Evolutionary conservation across 2,888 invertebrate genomes (phyloP).

Genomic region (Agrypnus murinus): DNA sequence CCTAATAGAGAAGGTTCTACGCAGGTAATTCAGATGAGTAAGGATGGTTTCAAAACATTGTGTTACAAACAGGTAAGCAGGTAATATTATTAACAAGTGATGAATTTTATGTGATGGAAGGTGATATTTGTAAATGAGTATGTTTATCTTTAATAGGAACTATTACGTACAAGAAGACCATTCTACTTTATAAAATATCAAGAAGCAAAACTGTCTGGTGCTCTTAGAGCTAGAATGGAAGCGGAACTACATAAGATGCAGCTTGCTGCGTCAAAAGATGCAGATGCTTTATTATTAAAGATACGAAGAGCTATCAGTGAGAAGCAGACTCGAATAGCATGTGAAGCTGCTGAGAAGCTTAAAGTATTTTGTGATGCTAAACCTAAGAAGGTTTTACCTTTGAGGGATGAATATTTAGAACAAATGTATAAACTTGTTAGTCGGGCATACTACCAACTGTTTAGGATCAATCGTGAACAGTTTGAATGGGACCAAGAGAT

Average conservation of each 20-base stretch:
- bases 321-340: conserved; percentile 54
- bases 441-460: conserved; percentile 69
- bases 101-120: not conserved
- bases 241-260: conserved; percentile 65
- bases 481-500: conserved; percentile 61
- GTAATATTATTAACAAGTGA: not conserved
- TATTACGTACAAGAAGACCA: conserved; percentile 70
- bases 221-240: conserved; percentile 61
- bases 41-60: conserved; percentile 65
- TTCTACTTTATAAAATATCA: conserved; percentile 70
- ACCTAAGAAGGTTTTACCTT: conserved; percentile 67
- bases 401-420: conserved; percentile 67
- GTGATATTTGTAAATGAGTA: not conserved
- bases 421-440: conserved; percentile 70
- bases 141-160: conserved; percentile 59
- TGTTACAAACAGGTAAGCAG: conserved; percentile 66
- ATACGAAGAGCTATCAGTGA: conserved; percentile 64
- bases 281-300: conserved; percentile 66
- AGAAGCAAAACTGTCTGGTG: conserved; percentile 64
- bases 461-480: conserved; percentile 66
- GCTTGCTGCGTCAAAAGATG: conserved; percentile 66
- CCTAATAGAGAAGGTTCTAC: conserved; percentile 68
- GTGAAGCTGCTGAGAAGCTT: conserved; percentile 68
- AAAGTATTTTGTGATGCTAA: conserved; percentile 69
- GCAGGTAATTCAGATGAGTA: conserved; percentile 62